A percentile compares a stretch with the other conserved stretches of the same genome.
Conservation (phyloP, 2,888 invertebrate genomes). For the Blastobasis lacticolella region DNA sequence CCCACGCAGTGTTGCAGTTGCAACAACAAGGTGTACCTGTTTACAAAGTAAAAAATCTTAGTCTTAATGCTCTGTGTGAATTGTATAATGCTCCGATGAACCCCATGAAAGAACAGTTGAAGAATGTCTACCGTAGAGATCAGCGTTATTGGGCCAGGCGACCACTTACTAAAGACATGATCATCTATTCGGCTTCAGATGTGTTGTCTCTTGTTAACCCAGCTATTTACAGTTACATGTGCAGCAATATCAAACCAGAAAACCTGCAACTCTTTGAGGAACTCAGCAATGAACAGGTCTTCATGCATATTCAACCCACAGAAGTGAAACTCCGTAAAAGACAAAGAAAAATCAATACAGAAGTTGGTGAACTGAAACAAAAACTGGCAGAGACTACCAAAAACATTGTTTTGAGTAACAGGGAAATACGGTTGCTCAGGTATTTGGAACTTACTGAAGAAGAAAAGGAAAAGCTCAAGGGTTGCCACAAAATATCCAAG, state of each 20-base stretch:
- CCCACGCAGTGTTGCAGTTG: constrained; percentile 92
- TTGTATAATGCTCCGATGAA: constrained; percentile 90
- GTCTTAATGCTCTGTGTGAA: constrained; percentile 92
- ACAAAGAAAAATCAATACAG: constrained; percentile 92
- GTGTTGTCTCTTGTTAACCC: constrained; percentile 91
- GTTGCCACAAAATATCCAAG: constrained; percentile 92
- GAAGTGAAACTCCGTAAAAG: constrained; percentile 91
- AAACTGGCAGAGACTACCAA: constrained; percentile 88
- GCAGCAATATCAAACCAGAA: constrained; percentile 80
- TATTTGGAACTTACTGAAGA: constrained; percentile 94
- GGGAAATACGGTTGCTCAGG: constrained; percentile 90
- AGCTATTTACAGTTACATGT: constrained; percentile 82
- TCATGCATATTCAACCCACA: constrained; percentile 88
- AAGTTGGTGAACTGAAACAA: constrained; percentile 88
- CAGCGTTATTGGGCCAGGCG: constrained; percentile 92
- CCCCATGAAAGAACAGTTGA: constrained; percentile 92
- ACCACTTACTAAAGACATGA: constrained; percentile 92
- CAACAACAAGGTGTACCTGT: constrained; percentile 93
- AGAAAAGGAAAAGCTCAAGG: constrained; percentile 92
- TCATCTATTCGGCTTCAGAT: constrained; percentile 92
- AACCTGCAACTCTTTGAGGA: constrained; percentile 84
- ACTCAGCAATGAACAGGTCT: constrained; percentile 90
- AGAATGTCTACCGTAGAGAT: constrained; percentile 88
- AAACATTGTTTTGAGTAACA: constrained; percentile 91
- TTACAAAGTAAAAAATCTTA: constrained; percentile 95